A percentile compares a stretch with the other conserved stretches of the same genome.
These are phyloP conservation scores for Diadophis punctatus DNA, from an alignment of 2,113 vertebrate species.

Conservation along the genomic window DNA sequence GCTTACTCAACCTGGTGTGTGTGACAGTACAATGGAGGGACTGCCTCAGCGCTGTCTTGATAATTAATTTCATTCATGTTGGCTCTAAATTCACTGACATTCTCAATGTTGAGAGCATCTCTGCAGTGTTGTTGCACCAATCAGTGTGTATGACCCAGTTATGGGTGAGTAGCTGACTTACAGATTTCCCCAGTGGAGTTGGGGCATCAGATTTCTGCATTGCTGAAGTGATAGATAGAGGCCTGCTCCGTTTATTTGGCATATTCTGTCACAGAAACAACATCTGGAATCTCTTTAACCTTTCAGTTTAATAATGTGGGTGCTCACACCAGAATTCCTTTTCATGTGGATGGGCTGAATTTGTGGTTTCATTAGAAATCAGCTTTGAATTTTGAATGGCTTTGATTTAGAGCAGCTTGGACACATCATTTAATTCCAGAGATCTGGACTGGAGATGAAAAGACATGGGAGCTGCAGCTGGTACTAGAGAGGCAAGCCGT, in stretches of 20 bases:
- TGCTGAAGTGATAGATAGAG: neutral
- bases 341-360: neutral
- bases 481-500: neutral
- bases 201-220: neutral
- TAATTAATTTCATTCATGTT: neutral
- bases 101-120: neutral
- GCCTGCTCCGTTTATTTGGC: neutral
- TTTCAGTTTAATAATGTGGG: neutral
- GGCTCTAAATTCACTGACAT: neutral
- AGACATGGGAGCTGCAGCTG: neutral
- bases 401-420: neutral
- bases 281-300: neutral
- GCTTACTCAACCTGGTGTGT: neutral
- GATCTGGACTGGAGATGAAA: neutral
- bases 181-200: neutral
- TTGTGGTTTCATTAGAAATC: neutral
- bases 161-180: conserved; percentile 7
- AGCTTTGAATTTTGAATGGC: neutral
- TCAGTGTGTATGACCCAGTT: conserved; percentile 31
- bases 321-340: neutral
- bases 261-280: neutral
- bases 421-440: neutral
- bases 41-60: no score
- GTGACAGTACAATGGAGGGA: neutral
- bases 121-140: conserved; percentile 6